Conservation (phyloP, 2,888 invertebrate genomes). For the Ophion slaviceki region DNA sequence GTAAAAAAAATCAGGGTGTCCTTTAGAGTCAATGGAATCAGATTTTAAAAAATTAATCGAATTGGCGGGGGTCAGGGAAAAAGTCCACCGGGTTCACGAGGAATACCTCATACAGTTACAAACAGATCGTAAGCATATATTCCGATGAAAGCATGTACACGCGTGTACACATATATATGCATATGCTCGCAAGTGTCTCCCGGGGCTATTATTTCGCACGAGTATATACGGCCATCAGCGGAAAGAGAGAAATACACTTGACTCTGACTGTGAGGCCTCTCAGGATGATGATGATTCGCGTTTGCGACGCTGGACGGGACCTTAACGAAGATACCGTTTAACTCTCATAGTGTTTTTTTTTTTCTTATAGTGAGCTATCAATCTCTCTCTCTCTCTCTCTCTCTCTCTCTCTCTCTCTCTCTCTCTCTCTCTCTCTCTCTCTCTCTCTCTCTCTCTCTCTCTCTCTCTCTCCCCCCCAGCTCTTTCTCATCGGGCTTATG, state of each 20-base stretch:
- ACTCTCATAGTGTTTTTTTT: slow-evolving; percentile 41
- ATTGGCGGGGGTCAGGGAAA: too few relatives aligned
- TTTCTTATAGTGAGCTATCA: slow-evolving; percentile 36
- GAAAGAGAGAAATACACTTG: slow-evolving; percentile 58
- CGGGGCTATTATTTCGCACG: slow-evolving; percentile 57
- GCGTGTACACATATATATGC: neutral
- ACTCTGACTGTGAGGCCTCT: slow-evolving; percentile 37
- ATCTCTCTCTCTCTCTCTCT: slow-evolving; percentile 4
- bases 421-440: slow-evolving; percentile 3
- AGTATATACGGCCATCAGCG: slow-evolving; percentile 27
- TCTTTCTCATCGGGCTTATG: slow-evolving; percentile 39
- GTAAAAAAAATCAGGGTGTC: too few relatives aligned
- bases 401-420: neutral
- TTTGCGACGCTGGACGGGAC: slow-evolving; percentile 50
- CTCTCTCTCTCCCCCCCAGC: too few relatives aligned
- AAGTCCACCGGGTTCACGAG: too few relatives aligned
- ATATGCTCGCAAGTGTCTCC: slow-evolving; percentile 21
- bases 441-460: neutral
- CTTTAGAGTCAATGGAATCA: too few relatives aligned
- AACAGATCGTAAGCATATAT: slow-evolving; percentile 1
- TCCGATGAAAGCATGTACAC: slow-evolving; percentile 9
- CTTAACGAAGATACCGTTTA: slow-evolving; percentile 63
- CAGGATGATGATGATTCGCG: slow-evolving; percentile 56
- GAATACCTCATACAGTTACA: neutral
- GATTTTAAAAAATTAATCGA: too few relatives aligned